A percentile compares a stretch with the other conserved stretches of the same genome.
Evolutionary conservation across 1,140 invertebrate genomes (phyloP).

Genomic region (Mylabris phalerata): DNA sequence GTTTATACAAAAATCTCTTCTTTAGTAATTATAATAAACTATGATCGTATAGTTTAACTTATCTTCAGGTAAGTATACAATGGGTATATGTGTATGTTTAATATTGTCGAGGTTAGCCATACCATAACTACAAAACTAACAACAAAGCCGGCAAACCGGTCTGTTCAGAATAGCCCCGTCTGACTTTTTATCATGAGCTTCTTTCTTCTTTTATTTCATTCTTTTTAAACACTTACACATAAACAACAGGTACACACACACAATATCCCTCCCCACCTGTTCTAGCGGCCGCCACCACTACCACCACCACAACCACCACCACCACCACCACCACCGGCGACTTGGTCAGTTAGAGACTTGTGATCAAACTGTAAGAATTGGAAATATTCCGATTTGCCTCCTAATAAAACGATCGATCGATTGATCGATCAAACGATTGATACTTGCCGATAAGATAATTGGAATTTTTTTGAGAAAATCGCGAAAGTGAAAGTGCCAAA

Average conservation of each 20-base stretch:
- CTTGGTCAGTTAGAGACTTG: constrained; percentile 17
- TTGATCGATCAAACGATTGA: too few species aligned
- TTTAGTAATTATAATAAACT: constrained; percentile 23
- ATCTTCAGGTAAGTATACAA: too few species aligned
- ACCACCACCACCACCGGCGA: not conserved
- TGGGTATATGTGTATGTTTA: not conserved
- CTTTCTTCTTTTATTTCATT: constrained; percentile 35
- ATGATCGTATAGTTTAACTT: constrained; percentile 12
- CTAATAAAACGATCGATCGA: not conserved
- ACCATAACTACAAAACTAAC: too few species aligned
- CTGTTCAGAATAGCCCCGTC: constrained; percentile 17
- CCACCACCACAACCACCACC: too few species aligned
- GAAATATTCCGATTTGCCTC: not conserved
- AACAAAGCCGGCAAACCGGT: constrained; percentile 22
- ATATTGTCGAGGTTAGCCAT: constrained; percentile 19
- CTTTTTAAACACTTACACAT: constrained; percentile 5
- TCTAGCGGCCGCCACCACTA: not conserved
- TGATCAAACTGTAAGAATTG: not conserved
- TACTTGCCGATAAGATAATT: too few species aligned
- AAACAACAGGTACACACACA: too few species aligned
- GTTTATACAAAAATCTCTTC: too few species aligned
- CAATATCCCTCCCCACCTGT: constrained; percentile 15
- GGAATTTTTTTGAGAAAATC: too few species aligned
- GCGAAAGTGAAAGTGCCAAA: too few species aligned
- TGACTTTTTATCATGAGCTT: constrained; percentile 33